Conservation (phyloP, 1,140 invertebrate species). For the Ephestia elutella region DNA sequence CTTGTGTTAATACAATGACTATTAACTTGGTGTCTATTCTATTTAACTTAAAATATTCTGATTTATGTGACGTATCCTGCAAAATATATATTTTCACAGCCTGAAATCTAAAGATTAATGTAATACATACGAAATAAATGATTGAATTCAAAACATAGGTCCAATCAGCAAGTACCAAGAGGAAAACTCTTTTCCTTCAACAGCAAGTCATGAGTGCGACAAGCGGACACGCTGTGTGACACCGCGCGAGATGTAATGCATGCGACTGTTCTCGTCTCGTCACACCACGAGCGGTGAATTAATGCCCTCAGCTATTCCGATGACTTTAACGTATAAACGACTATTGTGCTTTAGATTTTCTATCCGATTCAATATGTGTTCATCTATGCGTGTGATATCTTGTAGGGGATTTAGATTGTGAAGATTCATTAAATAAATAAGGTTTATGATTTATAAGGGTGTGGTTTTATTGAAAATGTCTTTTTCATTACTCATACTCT, state of each 20-base stretch:
- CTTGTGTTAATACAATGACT: too few species aligned
- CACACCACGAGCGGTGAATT: slow-evolving; percentile 11
- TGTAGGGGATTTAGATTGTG: not conserved
- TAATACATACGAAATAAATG: too few species aligned
- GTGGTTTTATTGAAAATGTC: too few species aligned
- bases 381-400: not conserved
- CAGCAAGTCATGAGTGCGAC: slow-evolving; percentile 9
- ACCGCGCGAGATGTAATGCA: slow-evolving; percentile 4
- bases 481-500: too few species aligned
- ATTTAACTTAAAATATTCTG: too few species aligned
- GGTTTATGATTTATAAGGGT: too few species aligned
- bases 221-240: slow-evolving; percentile 21
- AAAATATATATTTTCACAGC: too few species aligned
- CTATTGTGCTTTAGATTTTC: not conserved
- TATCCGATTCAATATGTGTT: not conserved
- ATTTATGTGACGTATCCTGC: too few species aligned
- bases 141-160: not conserved
- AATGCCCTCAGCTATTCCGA: slow-evolving; percentile 12
- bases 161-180: not conserved
- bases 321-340: slow-evolving; percentile 7
- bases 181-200: not conserved
- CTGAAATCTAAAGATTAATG: too few species aligned
- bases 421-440: not conserved
- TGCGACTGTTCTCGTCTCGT: slow-evolving; percentile 7
- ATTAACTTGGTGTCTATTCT: too few species aligned